Evolutionary conservation across 2,113 vertebrate genomes (phyloP).

Genomic region (Oriolus oriolus): DNA sequence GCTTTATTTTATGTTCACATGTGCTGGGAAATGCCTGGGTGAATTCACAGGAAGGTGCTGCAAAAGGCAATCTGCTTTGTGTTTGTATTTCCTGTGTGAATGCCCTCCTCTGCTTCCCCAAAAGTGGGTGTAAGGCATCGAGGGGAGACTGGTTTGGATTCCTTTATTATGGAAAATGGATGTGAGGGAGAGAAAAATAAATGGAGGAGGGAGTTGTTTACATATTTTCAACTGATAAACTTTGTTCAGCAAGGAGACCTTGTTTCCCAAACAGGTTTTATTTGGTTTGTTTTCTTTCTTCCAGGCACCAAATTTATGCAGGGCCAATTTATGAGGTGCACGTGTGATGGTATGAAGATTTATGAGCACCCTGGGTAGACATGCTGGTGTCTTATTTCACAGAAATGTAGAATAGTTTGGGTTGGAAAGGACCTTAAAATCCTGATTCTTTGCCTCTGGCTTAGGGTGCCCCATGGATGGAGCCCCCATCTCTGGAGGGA

Average conservation of each 20-base stretch:
- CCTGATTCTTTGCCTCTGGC: not conserved
- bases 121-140: not conserved
- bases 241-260: not conserved
- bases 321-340: not conserved
- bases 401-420: not conserved
- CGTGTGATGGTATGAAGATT: not conserved
- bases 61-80: not conserved
- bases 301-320: not conserved
- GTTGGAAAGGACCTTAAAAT: not conserved
- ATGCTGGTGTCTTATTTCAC: not conserved
- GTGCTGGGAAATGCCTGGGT: conserved; percentile 26
- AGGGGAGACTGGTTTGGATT: not conserved
- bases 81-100: not conserved
- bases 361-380: not conserved
- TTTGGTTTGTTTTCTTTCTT: conserved; percentile 17
- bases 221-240: not conserved
- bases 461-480: not conserved
- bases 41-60: conserved; percentile 34
- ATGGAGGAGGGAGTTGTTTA: not conserved
- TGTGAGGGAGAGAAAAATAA: not conserved
- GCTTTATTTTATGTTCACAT: conserved; percentile 14
- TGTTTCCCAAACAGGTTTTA: conserved; percentile 31
- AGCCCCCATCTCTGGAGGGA: not conserved
- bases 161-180: not conserved
- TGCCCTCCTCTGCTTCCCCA: not conserved